A percentile compares a stretch with the other conserved stretches of the same genome.
Conservation (phyloP, 2,797 vertebrate species). For the Myiotriccus ornatus region DNA sequence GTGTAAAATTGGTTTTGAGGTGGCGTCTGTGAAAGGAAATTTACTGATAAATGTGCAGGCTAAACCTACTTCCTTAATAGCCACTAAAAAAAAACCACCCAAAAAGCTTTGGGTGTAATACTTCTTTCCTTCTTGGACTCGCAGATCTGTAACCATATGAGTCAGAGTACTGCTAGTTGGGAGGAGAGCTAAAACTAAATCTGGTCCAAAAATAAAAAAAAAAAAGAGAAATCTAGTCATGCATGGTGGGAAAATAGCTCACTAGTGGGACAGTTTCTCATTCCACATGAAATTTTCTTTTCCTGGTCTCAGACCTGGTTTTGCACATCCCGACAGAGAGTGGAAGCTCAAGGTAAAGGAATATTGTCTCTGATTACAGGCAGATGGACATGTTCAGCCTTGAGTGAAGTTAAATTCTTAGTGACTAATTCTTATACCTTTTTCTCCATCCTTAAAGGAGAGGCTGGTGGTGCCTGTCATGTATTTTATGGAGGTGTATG, state of each 20-base stretch:
- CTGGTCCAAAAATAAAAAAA: neutral
- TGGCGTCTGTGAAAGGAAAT: neutral
- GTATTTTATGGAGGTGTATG: neutral
- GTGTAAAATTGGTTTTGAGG: neutral
- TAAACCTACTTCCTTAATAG: neutral
- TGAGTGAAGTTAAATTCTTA: neutral
- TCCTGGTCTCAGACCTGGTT: neutral
- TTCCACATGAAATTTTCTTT: neutral
- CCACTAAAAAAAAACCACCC: neutral
- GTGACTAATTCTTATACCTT: neutral
- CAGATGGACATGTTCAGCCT: neutral
- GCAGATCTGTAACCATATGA: neutral
- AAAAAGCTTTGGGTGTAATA: neutral
- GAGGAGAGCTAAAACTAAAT: slow-evolving; percentile 10
- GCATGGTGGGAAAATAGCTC: neutral
- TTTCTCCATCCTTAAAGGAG: neutral
- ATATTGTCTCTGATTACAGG: neutral
- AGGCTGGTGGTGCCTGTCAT: neutral
- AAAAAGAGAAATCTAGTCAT: neutral
- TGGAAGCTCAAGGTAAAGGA: neutral
- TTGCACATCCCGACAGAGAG: neutral
- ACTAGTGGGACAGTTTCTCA: neutral
- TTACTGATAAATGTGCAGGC: neutral
- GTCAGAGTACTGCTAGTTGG: neutral
- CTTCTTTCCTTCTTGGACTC: slow-evolving; percentile 1